These are phyloP conservation scores for Syndactyla subalaris DNA, from an alignment of 2,797 vertebrate species.

Conservation along the genomic window DNA sequence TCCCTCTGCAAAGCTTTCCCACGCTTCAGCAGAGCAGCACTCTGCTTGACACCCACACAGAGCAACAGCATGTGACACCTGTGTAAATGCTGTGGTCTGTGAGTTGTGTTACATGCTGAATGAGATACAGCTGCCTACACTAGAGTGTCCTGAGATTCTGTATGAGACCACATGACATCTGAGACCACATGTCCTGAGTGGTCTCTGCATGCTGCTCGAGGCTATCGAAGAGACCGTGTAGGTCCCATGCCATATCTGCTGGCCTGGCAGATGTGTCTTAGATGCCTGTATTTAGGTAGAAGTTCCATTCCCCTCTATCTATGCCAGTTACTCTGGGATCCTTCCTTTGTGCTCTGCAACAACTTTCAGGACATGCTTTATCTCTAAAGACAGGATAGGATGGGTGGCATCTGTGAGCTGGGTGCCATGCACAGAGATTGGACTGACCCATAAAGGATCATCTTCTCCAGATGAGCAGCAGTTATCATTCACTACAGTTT, in stretches of 20 bases:
- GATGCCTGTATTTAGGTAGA: background rate
- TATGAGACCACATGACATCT: background rate
- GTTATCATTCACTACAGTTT: background rate
- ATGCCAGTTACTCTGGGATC: background rate
- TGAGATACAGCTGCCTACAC: background rate
- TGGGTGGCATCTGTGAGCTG: background rate
- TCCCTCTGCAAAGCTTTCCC: background rate
- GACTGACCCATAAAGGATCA: background rate
- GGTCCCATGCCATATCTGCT: background rate
- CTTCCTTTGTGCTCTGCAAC: background rate
- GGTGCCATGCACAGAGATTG: background rate
- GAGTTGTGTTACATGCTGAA: background rate
- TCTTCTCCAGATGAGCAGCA: background rate
- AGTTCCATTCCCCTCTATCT: background rate
- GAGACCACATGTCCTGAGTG: background rate
- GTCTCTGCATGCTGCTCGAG: background rate
- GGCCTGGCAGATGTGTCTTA: background rate
- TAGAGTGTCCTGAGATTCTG: background rate
- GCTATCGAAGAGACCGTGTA: background rate
- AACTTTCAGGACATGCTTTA: background rate
- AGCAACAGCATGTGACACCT: background rate
- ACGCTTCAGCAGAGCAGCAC: background rate
- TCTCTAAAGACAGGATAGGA: background rate
- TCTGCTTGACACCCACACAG: background rate
- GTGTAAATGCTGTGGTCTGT: background rate